A percentile compares a stretch with the other conserved stretches of the same genome.
phyloP scores from a whole-genome alignment of 2,113 vertebrate species.

The Orthonyx spaldingii region DNA sequence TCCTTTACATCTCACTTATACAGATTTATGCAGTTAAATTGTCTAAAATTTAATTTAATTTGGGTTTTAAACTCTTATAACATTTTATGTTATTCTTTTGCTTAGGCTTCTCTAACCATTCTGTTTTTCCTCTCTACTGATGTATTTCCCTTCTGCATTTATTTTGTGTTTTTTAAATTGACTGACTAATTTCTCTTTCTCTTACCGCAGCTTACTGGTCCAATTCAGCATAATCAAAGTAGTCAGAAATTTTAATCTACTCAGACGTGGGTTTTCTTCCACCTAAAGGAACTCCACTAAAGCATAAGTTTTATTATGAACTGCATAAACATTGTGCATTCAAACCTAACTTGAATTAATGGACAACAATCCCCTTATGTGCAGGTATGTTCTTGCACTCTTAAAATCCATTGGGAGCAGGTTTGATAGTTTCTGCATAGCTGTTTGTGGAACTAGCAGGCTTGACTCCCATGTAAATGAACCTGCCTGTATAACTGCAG shows the following conservation, averaged over 20 bases:
- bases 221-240: background rate
- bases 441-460: background rate
- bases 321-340: background rate
- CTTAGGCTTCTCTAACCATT: background rate
- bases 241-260: background rate
- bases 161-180: background rate
- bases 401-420: background rate
- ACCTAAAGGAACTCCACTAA: background rate
- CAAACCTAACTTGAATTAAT: background rate
- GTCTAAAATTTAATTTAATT: background rate
- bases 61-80: background rate
- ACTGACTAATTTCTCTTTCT: background rate
- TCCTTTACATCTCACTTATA: background rate
- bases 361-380: background rate
- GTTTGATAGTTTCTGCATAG: background rate
- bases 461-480: background rate
- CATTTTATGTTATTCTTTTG: background rate
- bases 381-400: background rate
- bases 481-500: background rate
- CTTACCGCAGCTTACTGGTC: background rate
- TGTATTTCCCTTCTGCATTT: background rate
- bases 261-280: background rate
- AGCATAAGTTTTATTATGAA: background rate
- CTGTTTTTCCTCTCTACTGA: background rate
- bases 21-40: background rate